Base-by-base conservation (phyloP, 1,140 invertebrate species). In the honey bee (Apis mellifera) region DNA sequence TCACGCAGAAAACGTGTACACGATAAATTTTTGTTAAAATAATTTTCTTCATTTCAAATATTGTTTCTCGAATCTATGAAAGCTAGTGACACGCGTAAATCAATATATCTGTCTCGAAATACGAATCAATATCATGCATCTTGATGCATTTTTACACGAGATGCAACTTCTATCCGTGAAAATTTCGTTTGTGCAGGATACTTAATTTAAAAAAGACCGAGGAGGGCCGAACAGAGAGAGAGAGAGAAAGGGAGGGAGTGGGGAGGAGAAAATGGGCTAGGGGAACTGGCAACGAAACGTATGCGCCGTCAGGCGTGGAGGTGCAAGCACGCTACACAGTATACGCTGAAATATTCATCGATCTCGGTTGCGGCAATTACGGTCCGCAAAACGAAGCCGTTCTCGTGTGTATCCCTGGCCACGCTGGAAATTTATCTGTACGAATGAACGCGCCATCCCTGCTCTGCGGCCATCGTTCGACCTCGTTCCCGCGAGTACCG, bases 291-390 rank as follows among this genome's bases (percentile, higher is more conserved):
- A 50, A 59, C n/a, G 54, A 69, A 70, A 77, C 71, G 81, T 75
- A 68, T 80, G 83, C 60, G 79, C 76, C 78, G 65, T 78, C 84
- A 89, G 85, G 66, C 79, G 86, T 70, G 66, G 77, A 70, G 32
- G 79, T 60, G 73, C 83, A 82, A 84, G 85, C 79, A 74, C 80
- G 73, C 76, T 71, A 78, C 48, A 57, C 48, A 57, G 70, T 79
- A 82, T 66, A 68, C 77, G 76, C 79, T 89, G 81, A 91, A 91
- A 91, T 92, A 91, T 91, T 92, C 87, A 91, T 91, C 89, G 90
- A 90, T 89, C 90, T 83, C 75, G 71, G 78, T 82, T 74, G 83
- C 77, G 72, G 73, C 84, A 83, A 89, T 87, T 84, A 89, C 81
- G 84, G 54, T 66, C 78, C 74, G 71, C 82, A 89, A 89, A 89